Conservation (phyloP, 2,113 vertebrate genomes). For the Lethenteron camtschaticum region DNA sequence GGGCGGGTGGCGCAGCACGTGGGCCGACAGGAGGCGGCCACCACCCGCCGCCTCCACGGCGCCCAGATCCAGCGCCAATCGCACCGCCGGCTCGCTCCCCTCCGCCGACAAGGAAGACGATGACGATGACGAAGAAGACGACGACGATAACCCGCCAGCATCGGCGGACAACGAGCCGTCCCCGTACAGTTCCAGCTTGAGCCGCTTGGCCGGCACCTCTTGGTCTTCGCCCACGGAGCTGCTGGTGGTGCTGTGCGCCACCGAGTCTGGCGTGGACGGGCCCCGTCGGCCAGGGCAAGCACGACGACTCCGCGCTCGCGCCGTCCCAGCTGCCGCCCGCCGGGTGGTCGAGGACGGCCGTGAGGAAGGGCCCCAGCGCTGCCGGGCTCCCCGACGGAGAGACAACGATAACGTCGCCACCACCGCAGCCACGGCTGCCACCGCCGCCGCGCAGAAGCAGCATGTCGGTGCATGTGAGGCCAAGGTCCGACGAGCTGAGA, state of each 20-base stretch:
- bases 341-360: not conserved
- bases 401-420: not conserved
- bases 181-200: conserved; percentile 5
- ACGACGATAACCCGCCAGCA: too few relatives aligned
- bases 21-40: not conserved
- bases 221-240: conserved; percentile 1
- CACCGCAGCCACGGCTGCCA: not conserved
- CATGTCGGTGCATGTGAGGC: not conserved
- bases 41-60: not conserved
- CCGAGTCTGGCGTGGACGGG: conserved; percentile 3
- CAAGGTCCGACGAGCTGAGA: not conserved
- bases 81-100: too few relatives aligned
- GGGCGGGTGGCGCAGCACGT: not conserved
- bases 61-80: too few relatives aligned
- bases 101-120: too few relatives aligned
- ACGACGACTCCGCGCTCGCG: not conserved
- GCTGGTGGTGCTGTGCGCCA: conserved; percentile 1
- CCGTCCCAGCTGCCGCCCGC: not conserved
- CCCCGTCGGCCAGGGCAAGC: not conserved
- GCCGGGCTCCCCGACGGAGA: not conserved
- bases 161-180: not conserved
- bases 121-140: too few relatives aligned
- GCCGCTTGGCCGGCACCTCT: conserved; percentile 1
- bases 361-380: not conserved
- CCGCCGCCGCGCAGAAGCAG: conserved; percentile 2